Conservation (phyloP, 2,113 vertebrate species). For the Peucedramus taeniatus region DNA sequence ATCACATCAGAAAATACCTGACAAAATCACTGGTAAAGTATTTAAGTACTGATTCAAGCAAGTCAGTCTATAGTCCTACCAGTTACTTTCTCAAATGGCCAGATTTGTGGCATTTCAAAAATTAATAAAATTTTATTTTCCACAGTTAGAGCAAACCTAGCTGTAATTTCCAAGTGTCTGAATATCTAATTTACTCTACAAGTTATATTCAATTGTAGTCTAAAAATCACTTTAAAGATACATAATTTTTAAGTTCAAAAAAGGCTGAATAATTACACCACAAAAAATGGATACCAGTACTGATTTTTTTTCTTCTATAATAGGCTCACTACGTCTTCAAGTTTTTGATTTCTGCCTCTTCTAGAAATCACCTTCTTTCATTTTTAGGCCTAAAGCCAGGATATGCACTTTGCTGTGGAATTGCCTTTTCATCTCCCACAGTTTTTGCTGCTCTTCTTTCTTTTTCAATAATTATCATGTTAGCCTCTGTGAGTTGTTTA, state of each 20-base stretch:
- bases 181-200: not conserved
- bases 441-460: not conserved
- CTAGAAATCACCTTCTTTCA: not conserved
- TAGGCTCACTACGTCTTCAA: not conserved
- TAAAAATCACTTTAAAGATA: not conserved
- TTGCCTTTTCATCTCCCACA: not conserved
- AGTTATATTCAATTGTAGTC: not conserved
- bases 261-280: not conserved
- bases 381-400: not conserved
- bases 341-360: not conserved
- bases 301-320: not conserved
- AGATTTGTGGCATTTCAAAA: not conserved
- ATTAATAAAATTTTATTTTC: not conserved
- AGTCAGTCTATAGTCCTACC: not conserved
- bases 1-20: conserved; percentile 19
- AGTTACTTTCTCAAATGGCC: not conserved
- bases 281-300: not conserved
- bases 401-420: conserved; percentile 13
- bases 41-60: not conserved
- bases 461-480: conserved; percentile 31
- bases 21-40: conserved; percentile 2
- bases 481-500: conserved; percentile 21
- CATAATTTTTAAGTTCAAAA: not conserved
- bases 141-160: not conserved
- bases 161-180: not conserved